Percentiles rank a stretch among this genome's conserved stretches.
These are phyloP conservation scores for Lutraria rhynchaena DNA, from an alignment of 1,140 invertebrate species.

Conservation along the genomic window DNA sequence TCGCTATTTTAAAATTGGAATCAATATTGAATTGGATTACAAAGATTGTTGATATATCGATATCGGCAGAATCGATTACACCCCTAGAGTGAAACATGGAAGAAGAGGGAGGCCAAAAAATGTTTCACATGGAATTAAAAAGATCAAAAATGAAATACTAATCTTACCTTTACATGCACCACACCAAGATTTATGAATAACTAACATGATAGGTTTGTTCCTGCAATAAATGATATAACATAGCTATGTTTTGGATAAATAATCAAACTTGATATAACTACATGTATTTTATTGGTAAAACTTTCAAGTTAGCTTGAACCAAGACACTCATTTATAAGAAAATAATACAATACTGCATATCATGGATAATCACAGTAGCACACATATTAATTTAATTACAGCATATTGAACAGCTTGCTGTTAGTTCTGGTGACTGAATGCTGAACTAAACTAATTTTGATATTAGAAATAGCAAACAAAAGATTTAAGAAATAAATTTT, in stretches of 20 bases:
- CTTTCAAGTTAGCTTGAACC: background rate
- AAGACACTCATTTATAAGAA: background rate
- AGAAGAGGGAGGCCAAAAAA: too few species aligned
- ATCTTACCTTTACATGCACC: slow-evolving; percentile 86
- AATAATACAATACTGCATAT: background rate
- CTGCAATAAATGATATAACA: slow-evolving; percentile 69
- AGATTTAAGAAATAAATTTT: background rate
- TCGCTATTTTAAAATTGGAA: too few species aligned
- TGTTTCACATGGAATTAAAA: too few species aligned
- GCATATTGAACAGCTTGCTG: too few species aligned
- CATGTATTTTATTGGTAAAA: too few species aligned
- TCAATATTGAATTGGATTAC: too few species aligned
- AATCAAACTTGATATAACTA: background rate
- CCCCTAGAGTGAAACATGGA: too few species aligned
- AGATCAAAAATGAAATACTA: too few species aligned
- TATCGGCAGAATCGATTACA: too few species aligned
- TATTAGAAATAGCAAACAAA: background rate
- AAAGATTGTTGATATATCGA: too few species aligned
- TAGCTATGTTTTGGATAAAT: background rate
- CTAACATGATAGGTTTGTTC: slow-evolving; percentile 85
- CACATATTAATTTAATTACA: background rate
- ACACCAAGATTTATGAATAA: slow-evolving; percentile 87
- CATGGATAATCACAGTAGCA: background rate
- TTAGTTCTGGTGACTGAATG: background rate
- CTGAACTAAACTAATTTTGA: background rate